Conservation (phyloP, 2,797 vertebrate species). For the Macropus fuliginosus region DNA sequence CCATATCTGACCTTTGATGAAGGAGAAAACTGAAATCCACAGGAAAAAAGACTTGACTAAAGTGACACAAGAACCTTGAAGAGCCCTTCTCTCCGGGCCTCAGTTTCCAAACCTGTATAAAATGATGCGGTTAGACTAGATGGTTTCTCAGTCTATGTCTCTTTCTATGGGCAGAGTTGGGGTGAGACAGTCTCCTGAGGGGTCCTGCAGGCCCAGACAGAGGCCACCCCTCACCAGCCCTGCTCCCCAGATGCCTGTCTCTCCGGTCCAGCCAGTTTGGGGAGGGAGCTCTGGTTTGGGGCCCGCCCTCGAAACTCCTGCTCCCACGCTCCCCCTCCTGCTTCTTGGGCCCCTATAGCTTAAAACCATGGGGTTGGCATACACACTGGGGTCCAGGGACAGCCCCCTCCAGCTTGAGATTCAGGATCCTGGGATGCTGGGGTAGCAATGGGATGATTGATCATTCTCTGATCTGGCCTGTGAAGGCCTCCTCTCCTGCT, state of each 20-base stretch:
- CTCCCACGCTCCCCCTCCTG: background rate
- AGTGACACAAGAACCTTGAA: background rate
- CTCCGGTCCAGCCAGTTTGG: background rate
- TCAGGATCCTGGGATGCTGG: background rate
- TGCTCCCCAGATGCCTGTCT: background rate
- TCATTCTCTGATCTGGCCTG: background rate
- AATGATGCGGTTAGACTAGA: background rate
- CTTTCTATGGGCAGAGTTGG: background rate
- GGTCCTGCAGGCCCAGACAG: slow-evolving; percentile 37
- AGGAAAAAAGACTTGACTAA: background rate
- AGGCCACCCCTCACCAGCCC: background rate
- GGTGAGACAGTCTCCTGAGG: background rate
- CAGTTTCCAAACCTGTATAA: background rate
- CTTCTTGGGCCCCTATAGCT: background rate
- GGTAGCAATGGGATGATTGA: background rate
- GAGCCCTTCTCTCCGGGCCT: background rate
- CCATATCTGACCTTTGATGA: background rate
- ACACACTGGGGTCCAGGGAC: background rate
- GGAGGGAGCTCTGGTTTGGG: background rate
- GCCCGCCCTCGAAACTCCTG: background rate
- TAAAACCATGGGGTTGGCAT: background rate
- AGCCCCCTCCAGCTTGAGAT: background rate
- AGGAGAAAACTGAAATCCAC: background rate
- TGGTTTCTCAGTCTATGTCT: background rate
- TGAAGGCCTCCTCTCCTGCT: background rate